Conservation (phyloP, 2,797 vertebrate genomes). For the Arremon brunneinucha region DNA sequence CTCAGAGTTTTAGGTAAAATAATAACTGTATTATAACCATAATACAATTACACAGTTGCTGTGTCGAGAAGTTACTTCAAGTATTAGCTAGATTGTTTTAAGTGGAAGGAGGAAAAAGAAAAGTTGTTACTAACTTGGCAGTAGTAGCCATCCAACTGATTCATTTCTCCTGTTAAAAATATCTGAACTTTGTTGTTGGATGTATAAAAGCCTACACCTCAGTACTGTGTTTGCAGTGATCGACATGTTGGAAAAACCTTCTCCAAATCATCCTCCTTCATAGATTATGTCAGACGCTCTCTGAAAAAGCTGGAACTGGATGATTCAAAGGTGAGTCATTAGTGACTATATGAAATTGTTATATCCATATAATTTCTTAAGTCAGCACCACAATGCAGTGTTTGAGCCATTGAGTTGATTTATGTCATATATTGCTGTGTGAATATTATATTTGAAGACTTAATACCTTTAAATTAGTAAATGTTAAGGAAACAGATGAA, state of each 20-base stretch:
- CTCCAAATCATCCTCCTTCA: conserved; percentile 88
- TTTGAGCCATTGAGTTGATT: neutral
- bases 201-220: neutral
- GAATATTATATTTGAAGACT: neutral
- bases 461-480: neutral
- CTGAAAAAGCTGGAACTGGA: conserved; percentile 89
- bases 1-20: neutral
- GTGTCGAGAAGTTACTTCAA: neutral
- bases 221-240: conserved; percentile 75
- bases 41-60: neutral
- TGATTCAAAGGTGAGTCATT: conserved; percentile 83
- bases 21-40: neutral
- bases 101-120: neutral
- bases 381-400: neutral
- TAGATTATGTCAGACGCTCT: conserved; percentile 90
- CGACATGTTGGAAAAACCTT: conserved; percentile 91
- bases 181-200: neutral
- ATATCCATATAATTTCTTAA: neutral
- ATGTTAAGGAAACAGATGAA: neutral
- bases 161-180: neutral
- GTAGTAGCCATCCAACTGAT: neutral
- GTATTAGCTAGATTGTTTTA: neutral
- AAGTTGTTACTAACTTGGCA: neutral
- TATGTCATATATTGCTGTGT: neutral
- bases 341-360: neutral